These are phyloP conservation scores for Eupithecia vulgata DNA, from an alignment of 2,888 invertebrate species.

Conservation along the genomic window DNA sequence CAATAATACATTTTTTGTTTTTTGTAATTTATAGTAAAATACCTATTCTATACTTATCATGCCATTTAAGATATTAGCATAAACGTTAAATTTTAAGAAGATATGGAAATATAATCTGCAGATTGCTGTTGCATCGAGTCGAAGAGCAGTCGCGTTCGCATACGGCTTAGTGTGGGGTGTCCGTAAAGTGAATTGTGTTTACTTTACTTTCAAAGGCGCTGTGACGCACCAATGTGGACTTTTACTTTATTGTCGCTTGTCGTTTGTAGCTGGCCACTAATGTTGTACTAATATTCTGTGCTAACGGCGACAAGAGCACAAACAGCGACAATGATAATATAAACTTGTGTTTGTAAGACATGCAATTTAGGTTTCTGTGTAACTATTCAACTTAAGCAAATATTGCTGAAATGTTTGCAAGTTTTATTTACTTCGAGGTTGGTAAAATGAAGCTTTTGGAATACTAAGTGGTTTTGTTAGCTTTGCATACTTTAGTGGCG, in stretches of 20 bases:
- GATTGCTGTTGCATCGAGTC: background rate
- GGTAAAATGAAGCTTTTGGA: background rate
- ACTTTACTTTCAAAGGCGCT: background rate
- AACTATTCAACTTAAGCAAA: background rate
- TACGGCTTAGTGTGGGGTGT: background rate
- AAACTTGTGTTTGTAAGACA: background rate
- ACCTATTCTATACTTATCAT: too few relatives aligned
- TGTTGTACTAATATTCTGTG: background rate
- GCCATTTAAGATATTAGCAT: too few relatives aligned
- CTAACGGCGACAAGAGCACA: background rate
- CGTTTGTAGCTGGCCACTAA: background rate
- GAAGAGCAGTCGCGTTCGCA: background rate
- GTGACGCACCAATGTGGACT: slow-evolving; percentile 5
- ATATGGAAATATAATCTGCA: background rate
- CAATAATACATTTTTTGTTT: too few relatives aligned
- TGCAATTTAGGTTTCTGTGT: background rate
- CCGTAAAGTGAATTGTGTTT: background rate
- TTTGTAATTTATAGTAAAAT: too few relatives aligned
- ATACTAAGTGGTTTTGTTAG: background rate
- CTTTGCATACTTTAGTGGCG: background rate
- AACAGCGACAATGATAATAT: background rate
- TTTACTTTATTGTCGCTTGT: slow-evolving; percentile 1
- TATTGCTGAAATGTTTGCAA: background rate
- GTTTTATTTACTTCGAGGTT: background rate
- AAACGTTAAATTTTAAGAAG: too few relatives aligned